Evolutionary conservation across 1,140 invertebrate species (phyloP).

Genomic region (Agraylea sexmaculata): DNA sequence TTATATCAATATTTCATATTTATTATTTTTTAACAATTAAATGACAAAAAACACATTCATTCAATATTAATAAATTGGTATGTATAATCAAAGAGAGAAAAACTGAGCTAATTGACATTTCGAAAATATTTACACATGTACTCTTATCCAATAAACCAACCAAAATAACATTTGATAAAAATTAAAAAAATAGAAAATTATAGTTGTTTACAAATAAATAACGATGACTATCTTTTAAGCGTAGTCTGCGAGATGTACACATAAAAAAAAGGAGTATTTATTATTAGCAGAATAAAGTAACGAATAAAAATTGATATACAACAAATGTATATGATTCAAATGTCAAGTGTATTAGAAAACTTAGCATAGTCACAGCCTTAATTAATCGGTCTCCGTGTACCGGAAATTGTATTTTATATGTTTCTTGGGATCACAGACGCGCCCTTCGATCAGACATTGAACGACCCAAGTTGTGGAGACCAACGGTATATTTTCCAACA

Average conservation of each 20-base stretch:
- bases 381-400: conserved; percentile 34
- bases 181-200: not conserved
- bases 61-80: not conserved
- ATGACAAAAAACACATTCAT: not conserved
- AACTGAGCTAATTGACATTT: too few relatives aligned
- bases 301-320: too few relatives aligned
- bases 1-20: too few relatives aligned
- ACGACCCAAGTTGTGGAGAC: conserved; percentile 46
- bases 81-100: not conserved
- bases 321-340: too few relatives aligned
- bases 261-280: too few relatives aligned
- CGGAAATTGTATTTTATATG: conserved; percentile 38
- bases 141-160: not conserved
- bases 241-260: too few relatives aligned
- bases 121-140: not conserved
- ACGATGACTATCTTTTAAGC: too few relatives aligned
- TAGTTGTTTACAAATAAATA: not conserved
- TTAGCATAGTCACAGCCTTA: conserved; percentile 27
- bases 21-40: not conserved
- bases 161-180: not conserved
- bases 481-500: conserved; percentile 39
- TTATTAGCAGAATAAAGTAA: too few relatives aligned
- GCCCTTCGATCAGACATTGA: conserved; percentile 46
- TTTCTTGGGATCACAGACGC: conserved; percentile 35
- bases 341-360: conserved; percentile 36